Percentiles rank a stretch among this genome's conserved stretches.
These are phyloP conservation scores for Aradus depressus DNA, from an alignment of 2,888 invertebrate genomes.

Conservation along the genomic window DNA sequence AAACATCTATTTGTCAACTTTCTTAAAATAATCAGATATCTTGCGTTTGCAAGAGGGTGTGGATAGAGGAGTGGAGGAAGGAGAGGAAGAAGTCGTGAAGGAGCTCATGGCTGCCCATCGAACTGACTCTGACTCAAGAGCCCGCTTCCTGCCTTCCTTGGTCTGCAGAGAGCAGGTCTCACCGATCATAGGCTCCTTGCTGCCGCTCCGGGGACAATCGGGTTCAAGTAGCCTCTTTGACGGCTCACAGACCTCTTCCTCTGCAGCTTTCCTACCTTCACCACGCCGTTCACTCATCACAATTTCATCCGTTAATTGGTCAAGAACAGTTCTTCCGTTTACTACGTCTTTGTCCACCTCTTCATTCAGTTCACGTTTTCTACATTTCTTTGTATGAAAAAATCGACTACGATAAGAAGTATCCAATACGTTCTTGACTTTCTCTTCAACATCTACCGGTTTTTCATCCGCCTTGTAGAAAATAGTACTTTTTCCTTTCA, in stretches of 20 bases:
- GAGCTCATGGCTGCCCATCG: constrained; percentile 30
- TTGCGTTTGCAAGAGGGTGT: constrained; percentile 24
- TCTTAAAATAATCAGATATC: constrained; percentile 29
- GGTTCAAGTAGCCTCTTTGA: neutral
- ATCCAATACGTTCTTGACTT: too few species aligned
- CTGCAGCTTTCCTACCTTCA: neutral
- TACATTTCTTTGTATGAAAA: too few species aligned
- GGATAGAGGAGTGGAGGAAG: constrained; percentile 3
- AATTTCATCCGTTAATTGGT: neutral
- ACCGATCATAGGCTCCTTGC: constrained; percentile 18
- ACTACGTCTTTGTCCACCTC: too few species aligned
- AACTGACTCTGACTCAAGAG: constrained; percentile 27
- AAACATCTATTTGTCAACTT: constrained; percentile 19
- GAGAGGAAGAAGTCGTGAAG: constrained; percentile 15
- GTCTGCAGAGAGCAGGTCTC: constrained; percentile 25
- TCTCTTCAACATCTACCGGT: too few species aligned
- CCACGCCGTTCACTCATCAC: neutral
- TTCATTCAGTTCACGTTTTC: too few species aligned
- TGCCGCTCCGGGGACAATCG: neutral
- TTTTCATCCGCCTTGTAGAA: too few species aligned
- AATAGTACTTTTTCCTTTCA: too few species aligned
- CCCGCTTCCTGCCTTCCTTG: constrained; percentile 25
- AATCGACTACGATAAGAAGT: too few species aligned
- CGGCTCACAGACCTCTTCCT: neutral
- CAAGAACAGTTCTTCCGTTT: too few species aligned